Conservation (phyloP, 2,113 vertebrate species). For the Varanus komodoensis region DNA sequence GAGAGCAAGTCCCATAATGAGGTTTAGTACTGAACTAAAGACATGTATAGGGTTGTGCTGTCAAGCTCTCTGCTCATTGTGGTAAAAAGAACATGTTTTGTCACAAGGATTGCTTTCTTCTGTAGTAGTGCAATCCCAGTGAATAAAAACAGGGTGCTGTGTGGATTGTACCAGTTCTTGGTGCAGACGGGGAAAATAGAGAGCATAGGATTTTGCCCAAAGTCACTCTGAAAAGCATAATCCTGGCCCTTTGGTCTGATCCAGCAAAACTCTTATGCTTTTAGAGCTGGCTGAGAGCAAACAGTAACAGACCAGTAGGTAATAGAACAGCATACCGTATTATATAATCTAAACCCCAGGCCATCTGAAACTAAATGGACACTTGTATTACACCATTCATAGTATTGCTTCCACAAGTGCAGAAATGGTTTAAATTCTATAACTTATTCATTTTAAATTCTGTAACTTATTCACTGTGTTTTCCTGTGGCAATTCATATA, state of each 20-base stretch:
- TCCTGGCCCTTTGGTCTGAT: too few relatives aligned
- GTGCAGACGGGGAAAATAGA: background rate
- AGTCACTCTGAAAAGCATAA: too few relatives aligned
- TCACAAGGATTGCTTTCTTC: background rate
- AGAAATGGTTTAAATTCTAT: background rate
- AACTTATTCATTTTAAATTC: background rate
- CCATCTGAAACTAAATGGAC: background rate
- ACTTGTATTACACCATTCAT: background rate
- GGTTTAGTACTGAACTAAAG: background rate
- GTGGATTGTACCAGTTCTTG: constrained; percentile 3
- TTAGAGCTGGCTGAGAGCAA: background rate
- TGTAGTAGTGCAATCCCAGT: background rate
- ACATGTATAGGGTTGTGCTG: background rate
- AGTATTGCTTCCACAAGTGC: background rate
- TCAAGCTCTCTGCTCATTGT: background rate
- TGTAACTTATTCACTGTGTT: background rate
- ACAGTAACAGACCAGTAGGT: background rate
- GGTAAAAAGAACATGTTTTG: background rate
- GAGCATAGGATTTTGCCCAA: background rate
- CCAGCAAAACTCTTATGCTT: background rate
- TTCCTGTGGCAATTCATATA: background rate
- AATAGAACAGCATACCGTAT: background rate
- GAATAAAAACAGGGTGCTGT: background rate
- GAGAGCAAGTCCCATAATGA: background rate
- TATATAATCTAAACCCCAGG: background rate